Base-by-base conservation (phyloP, 1,140 invertebrate species). In the Anagrus nilaparvatae region DNA sequence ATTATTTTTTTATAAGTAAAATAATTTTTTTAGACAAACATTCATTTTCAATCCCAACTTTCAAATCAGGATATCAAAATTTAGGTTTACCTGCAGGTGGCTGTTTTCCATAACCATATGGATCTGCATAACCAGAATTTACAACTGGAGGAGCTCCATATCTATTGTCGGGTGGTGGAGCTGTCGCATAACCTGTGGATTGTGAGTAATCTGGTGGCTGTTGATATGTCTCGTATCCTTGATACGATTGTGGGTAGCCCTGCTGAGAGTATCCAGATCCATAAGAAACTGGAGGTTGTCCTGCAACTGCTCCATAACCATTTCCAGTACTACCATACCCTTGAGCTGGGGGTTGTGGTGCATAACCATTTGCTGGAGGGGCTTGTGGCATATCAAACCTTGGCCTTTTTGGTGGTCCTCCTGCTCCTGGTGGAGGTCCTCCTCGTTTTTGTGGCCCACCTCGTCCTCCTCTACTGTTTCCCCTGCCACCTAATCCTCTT, bases 101-200 rank as follows among this genome's bases (percentile, higher is more conserved):
- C 51, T 59, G 53, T 63, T 69, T 69, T 46, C 62, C 59, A 45
- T 69, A 69, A 47, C 56, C 59, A 28, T 67, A 69, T 34, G 65
- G 66, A 58, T 67, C 66, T 7, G 62, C 37, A 39, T 57, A 55
- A 37, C 60, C 59, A 35, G 60, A 39, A 21, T 54, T 49, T 37
- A 61, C 54, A 41, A 58, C 59, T 37, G 60, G 49, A 25, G 63
- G 59, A 12, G 59, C 57, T 17, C 63, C 63, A 23, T 63, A 63
- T 54, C 61, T 57, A 40, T 51, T 66, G 41, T 66, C 60, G 17
- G 55, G 54, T 42, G 54, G 52, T 20, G 63, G 47, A 21, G 62
- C 54, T 38, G 61, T 51, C 33, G 63, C 46, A 45, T 68, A 68
- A 14, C 63, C 65, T 43, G 63, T 54, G 39, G 62, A 54, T 52